These are phyloP conservation scores for Spisula subtruncata DNA, from an alignment of 2,888 invertebrate species.

Conservation along the genomic window DNA sequence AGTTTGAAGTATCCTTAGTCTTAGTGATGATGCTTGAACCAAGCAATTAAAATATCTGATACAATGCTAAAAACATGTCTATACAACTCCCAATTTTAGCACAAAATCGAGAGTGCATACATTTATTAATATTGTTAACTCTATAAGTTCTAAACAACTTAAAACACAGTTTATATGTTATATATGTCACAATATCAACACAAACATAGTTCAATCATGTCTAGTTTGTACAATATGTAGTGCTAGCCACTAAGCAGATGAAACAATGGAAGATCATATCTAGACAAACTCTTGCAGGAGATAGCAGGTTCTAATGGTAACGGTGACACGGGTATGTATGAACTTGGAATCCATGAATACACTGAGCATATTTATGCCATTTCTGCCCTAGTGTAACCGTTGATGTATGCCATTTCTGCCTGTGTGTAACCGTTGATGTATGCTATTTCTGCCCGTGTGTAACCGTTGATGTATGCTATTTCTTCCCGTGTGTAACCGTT, in stretches of 20 bases:
- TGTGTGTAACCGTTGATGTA: too few species aligned
- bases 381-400: too few species aligned
- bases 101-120: slow-evolving; percentile 2
- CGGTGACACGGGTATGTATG: too few species aligned
- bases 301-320: neutral
- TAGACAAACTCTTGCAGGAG: neutral
- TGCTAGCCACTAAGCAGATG: neutral
- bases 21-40: too few species aligned
- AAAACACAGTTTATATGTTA: neutral
- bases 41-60: neutral
- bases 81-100: neutral
- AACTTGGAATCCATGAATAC: too few species aligned
- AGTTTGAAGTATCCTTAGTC: too few species aligned
- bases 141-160: neutral
- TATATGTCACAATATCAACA: slow-evolving; percentile 1
- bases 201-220: neutral
- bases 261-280: neutral
- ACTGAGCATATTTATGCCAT: too few species aligned
- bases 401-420: too few species aligned
- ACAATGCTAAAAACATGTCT: neutral
- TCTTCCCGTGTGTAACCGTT: too few species aligned
- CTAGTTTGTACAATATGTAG: neutral
- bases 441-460: too few species aligned
- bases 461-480: too few species aligned
- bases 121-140: slow-evolving; percentile 4